phyloP scores from a whole-genome alignment of 2,113 vertebrate species.

The Asarcornis scutulata region DNA sequence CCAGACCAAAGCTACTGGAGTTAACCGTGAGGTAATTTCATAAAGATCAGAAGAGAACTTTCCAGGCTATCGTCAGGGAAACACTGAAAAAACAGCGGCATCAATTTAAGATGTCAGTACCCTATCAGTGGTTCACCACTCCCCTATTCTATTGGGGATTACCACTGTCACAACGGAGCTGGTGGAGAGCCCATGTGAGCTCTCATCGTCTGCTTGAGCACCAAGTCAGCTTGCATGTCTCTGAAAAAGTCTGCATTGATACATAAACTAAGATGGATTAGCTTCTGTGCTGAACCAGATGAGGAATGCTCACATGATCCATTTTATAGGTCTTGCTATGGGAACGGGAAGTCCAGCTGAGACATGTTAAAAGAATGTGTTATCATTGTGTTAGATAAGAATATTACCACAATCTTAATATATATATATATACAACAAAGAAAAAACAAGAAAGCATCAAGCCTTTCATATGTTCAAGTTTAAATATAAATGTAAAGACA shows the following conservation, averaged over 20 bases:
- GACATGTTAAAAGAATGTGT: not conserved
- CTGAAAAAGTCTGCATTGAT: not conserved
- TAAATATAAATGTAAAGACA: not conserved
- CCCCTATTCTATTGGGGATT: not conserved
- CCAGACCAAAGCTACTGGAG: not conserved
- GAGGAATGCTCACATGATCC: not conserved
- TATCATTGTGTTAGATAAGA: not conserved
- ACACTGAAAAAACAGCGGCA: not conserved
- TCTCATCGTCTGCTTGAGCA: not conserved
- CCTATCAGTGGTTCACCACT: not conserved
- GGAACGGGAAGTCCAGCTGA: not conserved
- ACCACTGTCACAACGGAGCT: not conserved
- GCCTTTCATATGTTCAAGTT: not conserved
- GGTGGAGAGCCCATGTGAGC: not conserved
- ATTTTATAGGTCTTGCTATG: not conserved
- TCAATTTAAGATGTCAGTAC: not conserved
- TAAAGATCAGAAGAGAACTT: not conserved
- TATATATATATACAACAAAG: too few relatives aligned
- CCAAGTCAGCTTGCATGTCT: not conserved
- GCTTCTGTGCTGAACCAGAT: not conserved
- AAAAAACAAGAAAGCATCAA: not conserved
- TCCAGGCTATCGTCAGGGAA: not conserved
- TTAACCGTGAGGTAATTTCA: not conserved
- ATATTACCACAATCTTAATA: not conserved
- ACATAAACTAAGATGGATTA: not conserved